These are phyloP conservation scores for Alca torda DNA, from an alignment of 2,797 vertebrate genomes.

Conservation along the genomic window DNA sequence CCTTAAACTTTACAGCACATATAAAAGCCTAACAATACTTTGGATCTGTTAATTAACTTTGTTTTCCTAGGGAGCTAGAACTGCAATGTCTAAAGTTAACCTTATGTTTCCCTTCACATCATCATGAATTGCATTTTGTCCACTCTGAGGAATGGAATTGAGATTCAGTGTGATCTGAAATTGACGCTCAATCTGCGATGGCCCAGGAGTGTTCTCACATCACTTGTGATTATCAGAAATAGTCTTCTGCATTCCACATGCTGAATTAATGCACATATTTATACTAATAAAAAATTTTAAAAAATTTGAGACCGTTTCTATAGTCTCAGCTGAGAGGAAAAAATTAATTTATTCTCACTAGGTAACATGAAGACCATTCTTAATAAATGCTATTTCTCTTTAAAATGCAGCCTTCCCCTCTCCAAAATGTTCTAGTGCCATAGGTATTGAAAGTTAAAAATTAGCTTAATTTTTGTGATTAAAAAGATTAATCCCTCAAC, in stretches of 20 bases:
- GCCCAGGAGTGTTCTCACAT: not conserved
- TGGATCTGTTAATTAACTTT: not conserved
- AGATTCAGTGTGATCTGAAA: not conserved
- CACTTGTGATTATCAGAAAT: not conserved
- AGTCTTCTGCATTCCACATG: not conserved
- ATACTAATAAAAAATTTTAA: not conserved
- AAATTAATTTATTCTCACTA: not conserved
- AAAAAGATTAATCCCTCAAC: not conserved
- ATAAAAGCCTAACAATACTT: not conserved
- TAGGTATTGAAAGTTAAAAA: not conserved
- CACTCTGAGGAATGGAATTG: not conserved
- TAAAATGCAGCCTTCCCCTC: not conserved
- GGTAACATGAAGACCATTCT: not conserved
- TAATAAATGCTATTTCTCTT: not conserved
- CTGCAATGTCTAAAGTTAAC: not conserved
- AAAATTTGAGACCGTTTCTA: not conserved
- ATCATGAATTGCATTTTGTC: fast-evolving
- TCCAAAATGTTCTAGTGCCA: not conserved
- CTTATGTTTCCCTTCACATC: not conserved
- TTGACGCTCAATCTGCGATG: not conserved
- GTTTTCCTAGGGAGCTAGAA: not conserved
- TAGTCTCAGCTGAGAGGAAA: not conserved
- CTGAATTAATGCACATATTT: not conserved
- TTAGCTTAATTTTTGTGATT: not conserved
- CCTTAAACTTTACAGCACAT: not conserved